Evolutionary conservation across 2,113 vertebrate genomes (phyloP).

Genomic region (Romanogobio albipinnatus): DNA sequence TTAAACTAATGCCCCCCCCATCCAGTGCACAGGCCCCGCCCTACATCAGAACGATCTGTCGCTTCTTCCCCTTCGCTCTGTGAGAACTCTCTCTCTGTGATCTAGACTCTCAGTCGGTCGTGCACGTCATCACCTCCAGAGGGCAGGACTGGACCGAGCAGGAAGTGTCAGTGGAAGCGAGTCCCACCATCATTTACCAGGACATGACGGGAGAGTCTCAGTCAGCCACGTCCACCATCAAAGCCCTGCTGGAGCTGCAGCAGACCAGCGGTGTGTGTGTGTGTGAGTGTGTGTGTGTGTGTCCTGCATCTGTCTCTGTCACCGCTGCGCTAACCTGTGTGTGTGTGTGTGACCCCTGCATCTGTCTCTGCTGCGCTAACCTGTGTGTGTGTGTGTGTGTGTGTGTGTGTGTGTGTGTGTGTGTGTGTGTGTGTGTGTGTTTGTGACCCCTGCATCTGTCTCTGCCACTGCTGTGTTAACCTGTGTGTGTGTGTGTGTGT

Average conservation of each 20-base stretch:
- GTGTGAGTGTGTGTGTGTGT: slow-evolving; percentile 65
- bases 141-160: slow-evolving; percentile 96
- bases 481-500: background rate
- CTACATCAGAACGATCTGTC: too few relatives aligned
- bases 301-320: too few relatives aligned
- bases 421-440: background rate
- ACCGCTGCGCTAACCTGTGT: background rate
- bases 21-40: too few relatives aligned
- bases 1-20: too few relatives aligned
- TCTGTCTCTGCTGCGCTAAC: too few relatives aligned
- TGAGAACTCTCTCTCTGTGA: background rate
- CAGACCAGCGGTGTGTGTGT: slow-evolving; percentile 86
- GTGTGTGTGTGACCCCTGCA: too few relatives aligned
- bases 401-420: too few relatives aligned
- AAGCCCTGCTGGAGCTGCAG: slow-evolving; percentile 95
- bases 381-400: background rate
- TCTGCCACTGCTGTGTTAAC: too few relatives aligned
- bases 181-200: slow-evolving; percentile 94
- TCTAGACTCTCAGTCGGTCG: slow-evolving; percentile 87
- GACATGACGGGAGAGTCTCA: slow-evolving; percentile 91
- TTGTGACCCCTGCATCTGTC: background rate
- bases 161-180: slow-evolving; percentile 92
- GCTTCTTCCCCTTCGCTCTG: too few relatives aligned
- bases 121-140: slow-evolving; percentile 91
- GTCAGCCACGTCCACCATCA: slow-evolving; percentile 96